phyloP scores from a whole-genome alignment of 2,113 vertebrate genomes.

The Raphicerus campestris region DNA sequence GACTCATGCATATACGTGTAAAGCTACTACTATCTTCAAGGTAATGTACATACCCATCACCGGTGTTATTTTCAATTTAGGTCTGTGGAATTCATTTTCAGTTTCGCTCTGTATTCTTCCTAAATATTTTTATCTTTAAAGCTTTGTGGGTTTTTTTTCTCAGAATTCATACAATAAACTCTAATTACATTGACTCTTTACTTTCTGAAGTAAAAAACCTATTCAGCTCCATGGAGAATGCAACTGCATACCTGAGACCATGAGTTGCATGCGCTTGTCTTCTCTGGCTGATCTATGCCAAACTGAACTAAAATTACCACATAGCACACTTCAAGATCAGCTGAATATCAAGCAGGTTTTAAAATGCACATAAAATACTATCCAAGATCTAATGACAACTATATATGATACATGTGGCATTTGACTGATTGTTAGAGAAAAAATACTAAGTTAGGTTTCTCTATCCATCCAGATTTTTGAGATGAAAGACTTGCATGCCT shows the following conservation, averaged over 20 bases:
- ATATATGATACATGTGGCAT: not conserved
- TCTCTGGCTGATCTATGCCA: not conserved
- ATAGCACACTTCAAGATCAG: not conserved
- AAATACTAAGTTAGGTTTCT: not conserved
- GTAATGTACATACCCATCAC: not conserved
- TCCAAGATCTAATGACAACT: not conserved
- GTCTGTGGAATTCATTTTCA: not conserved
- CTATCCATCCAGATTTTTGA: not conserved
- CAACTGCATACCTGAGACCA: not conserved
- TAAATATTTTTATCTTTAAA: not conserved
- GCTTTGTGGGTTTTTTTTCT: not conserved
- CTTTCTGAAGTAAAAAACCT: constrained; percentile 24
- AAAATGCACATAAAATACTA: not conserved
- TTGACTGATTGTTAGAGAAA: not conserved
- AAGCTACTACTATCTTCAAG: not conserved
- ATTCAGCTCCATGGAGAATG: not conserved
- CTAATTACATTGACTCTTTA: not conserved
- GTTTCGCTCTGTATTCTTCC: not conserved
- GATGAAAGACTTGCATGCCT: not conserved
- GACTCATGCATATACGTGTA: not conserved
- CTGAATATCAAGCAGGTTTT: not conserved
- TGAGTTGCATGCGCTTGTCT: not conserved
- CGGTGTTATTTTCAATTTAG: not conserved
- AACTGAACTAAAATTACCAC: not conserved
- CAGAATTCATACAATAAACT: not conserved